Percentiles rank a stretch among this genome's conserved stretches.
phyloP scores from a whole-genome alignment of 2,797 vertebrate species.

The Hylomyscus alleni region DNA sequence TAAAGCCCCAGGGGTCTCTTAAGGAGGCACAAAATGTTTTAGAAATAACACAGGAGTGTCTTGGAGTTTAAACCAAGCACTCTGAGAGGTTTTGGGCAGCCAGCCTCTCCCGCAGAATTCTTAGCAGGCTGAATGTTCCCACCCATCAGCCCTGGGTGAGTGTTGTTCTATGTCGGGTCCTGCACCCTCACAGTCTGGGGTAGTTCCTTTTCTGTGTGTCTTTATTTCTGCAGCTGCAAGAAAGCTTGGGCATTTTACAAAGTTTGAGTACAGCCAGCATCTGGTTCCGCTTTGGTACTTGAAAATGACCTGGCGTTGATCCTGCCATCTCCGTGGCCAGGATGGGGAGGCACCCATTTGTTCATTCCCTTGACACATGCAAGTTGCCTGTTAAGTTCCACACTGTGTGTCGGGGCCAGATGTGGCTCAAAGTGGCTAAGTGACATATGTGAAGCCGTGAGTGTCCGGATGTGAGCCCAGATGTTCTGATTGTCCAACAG shows the following conservation, averaged over 20 bases:
- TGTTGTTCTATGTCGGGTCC: rapidly evolving
- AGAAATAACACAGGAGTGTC: not conserved
- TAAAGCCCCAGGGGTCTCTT: not conserved
- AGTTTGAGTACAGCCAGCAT: not conserved
- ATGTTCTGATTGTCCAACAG: not conserved
- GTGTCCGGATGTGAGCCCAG: not conserved
- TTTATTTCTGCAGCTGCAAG: not conserved
- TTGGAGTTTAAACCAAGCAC: not conserved
- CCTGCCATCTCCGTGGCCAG: too few species aligned
- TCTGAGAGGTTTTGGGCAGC: not conserved
- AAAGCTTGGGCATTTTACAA: not conserved
- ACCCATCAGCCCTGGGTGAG: not conserved
- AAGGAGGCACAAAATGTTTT: not conserved
- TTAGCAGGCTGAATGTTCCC: not conserved
- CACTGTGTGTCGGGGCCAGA: not conserved
- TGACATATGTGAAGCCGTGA: not conserved
- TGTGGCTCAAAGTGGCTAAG: not conserved
- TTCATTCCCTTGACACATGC: not conserved
- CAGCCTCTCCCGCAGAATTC: not conserved
- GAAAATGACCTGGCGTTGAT: not conserved
- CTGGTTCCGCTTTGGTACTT: not conserved
- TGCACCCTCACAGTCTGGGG: not conserved
- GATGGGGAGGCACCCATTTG: not conserved
- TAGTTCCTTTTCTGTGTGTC: not conserved
- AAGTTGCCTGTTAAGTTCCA: not conserved